Conservation (phyloP, 1,140 invertebrate genomes). For the Papilio dardanus region DNA sequence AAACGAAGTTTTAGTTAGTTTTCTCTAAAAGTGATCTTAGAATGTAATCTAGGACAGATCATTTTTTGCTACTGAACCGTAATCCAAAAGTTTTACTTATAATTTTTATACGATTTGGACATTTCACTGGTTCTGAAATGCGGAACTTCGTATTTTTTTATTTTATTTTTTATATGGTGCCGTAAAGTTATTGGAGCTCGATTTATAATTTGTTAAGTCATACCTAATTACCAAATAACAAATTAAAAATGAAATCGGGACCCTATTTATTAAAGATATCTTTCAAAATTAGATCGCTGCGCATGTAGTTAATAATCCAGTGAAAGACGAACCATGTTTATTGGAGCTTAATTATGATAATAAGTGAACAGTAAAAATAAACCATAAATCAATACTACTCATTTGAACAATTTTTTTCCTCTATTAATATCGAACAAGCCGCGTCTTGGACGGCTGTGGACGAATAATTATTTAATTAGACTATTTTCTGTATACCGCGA, state of each 20-base stretch:
- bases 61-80: neutral
- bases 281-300: no score
- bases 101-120: constrained; percentile 12
- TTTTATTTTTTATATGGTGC: neutral
- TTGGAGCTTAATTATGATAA: neutral
- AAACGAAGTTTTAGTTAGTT: neutral
- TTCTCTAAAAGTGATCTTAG: neutral
- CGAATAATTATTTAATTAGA: constrained; percentile 2
- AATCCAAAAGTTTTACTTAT: neutral
- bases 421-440: constrained; percentile 4
- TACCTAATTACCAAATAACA: neutral
- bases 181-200: neutral
- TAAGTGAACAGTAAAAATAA: neutral
- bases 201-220: constrained; percentile 31
- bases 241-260: neutral
- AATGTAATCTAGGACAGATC: neutral
- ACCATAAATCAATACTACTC: neutral
- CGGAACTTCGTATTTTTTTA: neutral
- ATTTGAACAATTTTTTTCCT: neutral
- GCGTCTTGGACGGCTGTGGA: constrained; percentile 27
- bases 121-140: neutral
- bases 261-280: neutral
- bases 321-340: neutral
- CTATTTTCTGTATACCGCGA: neutral
- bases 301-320: neutral